Percentiles rank a stretch among this genome's conserved stretches.
Conservation (phyloP, 2,113 vertebrate species). For the Pedetes capensis region DNA sequence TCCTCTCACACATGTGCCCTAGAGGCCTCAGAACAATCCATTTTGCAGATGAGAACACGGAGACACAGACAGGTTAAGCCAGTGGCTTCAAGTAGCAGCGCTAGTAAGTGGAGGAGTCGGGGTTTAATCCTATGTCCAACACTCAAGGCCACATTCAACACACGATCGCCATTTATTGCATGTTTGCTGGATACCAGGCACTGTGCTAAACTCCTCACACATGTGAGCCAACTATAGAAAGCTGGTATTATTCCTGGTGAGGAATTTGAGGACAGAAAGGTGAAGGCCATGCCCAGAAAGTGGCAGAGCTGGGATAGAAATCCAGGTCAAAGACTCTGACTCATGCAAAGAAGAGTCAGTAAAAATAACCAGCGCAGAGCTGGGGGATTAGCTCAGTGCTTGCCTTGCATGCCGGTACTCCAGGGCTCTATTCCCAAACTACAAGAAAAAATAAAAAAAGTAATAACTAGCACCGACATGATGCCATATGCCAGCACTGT, state of each 20-base stretch:
- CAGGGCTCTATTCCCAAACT: background rate
- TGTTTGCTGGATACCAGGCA: background rate
- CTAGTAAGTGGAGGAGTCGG: background rate
- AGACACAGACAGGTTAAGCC: background rate
- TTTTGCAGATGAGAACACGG: background rate
- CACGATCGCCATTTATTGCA: background rate
- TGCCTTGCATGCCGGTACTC: background rate
- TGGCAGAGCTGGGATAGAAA: too few relatives aligned
- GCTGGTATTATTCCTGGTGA: background rate
- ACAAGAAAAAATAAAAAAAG: background rate
- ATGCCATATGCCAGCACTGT: too few relatives aligned
- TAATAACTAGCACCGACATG: background rate
- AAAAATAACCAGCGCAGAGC: background rate
- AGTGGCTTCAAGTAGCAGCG: background rate
- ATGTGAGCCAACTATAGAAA: background rate
- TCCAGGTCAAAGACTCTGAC: too few relatives aligned
- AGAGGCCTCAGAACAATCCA: background rate
- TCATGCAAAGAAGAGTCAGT: background rate
- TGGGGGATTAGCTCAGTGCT: background rate
- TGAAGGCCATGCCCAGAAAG: background rate
- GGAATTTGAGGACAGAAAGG: background rate
- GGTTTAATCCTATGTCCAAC: background rate
- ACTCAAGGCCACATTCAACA: background rate
- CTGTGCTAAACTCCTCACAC: background rate
- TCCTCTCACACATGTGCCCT: background rate